Evolutionary conservation across 2,113 vertebrate genomes (phyloP), one percentile per base, ranked within the genome.

Genomic region (Mionectes macconnelli): DNA sequence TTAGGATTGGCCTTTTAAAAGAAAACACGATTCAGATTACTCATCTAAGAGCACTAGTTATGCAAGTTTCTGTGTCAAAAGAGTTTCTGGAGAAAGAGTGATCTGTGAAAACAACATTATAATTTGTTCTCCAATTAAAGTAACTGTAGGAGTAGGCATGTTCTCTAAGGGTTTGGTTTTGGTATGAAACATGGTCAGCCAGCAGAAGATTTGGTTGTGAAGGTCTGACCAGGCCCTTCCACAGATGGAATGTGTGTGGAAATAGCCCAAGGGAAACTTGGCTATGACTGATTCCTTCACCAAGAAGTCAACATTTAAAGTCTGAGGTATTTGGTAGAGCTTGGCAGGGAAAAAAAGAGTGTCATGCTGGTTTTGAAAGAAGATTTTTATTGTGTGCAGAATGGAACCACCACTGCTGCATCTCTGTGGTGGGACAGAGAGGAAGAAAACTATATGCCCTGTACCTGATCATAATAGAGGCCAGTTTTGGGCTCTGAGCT

Each of bases 11-110:
- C 87, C 84, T 96, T 95, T 95, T 33, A 59, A 83, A 93, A 94
- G 93, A 77, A 95, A 93, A 82, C 87, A 94, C 2, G 55, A 82
- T 59, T 89, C 21, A 4, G 67, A 89, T 94, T 94, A 95, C 79
- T 96, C 94, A 95, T 93, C 85, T 87, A 45, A 90, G 78, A 90
- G 76, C 79, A 67, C 45, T 22, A 66, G 75, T 94, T 94, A 93
- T 88, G 92, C 92, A 93, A 95, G 87, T 94, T 96, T 90, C 70
- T 95, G 79, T 96, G 93, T 94, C 92, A 90, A 93, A 91, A 76
- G 90, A 93, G 90, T 93, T 96, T 96, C 90, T 93, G 78, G 37
- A 91, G 93, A 93, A 95, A 94, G 85, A 88, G 39, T 73, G 67
- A 83, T 93, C 91, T 92, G 68, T 78, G 89, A 96, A 93, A 95